Conservation (phyloP, 2,797 vertebrate species). For the Enteromius treurensis region DNA sequence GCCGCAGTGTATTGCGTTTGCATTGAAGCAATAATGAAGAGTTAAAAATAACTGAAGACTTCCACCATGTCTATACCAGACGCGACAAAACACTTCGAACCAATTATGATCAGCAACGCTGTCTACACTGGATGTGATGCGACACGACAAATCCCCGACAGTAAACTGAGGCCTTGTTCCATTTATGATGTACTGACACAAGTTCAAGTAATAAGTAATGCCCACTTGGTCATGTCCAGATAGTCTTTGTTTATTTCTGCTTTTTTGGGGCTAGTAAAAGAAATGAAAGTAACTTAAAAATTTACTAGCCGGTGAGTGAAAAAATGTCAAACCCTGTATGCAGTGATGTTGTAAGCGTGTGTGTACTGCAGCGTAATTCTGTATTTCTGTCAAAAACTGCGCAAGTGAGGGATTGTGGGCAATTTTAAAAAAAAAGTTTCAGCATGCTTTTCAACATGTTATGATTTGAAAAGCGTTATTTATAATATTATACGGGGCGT, state of each 20-base stretch:
- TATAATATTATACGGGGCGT: neutral
- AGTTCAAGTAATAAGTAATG: neutral
- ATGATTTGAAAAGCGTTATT: neutral
- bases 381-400: neutral
- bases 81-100: neutral
- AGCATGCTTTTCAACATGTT: neutral
- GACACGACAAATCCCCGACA: neutral
- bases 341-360: neutral
- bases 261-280: neutral
- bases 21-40: neutral
- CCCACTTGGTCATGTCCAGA: too few species aligned
- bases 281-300: neutral
- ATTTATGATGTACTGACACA: neutral
- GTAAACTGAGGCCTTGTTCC: neutral
- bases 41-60: neutral
- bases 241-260: neutral
- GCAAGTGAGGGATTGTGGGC: neutral
- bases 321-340: neutral
- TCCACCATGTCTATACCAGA: too few species aligned
- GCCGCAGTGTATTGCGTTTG: neutral
- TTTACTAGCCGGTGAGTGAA: neutral
- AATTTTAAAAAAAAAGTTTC: neutral
- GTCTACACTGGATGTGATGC: neutral
- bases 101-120: neutral
- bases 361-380: neutral